Conservation (phyloP, 1,140 invertebrate genomes). For the Leptinotarsa defecta region DNA sequence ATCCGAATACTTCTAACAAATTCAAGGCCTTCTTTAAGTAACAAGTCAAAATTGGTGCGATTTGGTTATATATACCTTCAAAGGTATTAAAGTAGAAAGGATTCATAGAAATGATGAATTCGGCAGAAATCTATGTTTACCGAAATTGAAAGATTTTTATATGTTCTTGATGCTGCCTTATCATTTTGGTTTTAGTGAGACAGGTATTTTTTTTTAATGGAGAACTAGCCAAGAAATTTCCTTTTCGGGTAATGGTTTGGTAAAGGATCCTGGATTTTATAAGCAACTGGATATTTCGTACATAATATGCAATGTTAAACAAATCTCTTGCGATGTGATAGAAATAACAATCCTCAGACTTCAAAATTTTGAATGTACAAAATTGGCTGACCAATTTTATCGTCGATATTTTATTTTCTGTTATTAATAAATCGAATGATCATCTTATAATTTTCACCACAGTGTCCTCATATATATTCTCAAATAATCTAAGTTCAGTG, state of each 20-base stretch:
- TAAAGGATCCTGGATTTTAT: background rate
- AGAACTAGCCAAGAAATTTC: background rate
- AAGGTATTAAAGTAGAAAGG: constrained; percentile 10
- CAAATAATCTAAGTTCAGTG: background rate
- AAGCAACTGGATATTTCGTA: background rate
- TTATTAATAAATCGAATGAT: background rate
- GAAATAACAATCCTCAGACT: constrained; percentile 18
- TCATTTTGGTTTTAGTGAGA: background rate
- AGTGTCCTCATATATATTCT: constrained; percentile 1
- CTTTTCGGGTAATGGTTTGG: constrained; percentile 8
- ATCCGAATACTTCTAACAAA: constrained; percentile 29
- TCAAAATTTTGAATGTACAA: background rate
- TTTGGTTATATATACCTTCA: constrained; percentile 18
- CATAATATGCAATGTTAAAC: background rate
- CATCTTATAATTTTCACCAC: constrained; percentile 6
- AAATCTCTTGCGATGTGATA: background rate
- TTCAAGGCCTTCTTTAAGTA: constrained; percentile 29
- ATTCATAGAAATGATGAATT: constrained; percentile 10
- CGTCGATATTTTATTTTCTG: constrained; percentile 8
- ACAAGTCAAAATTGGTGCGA: constrained; percentile 20
- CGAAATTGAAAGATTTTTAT: constrained; percentile 8
- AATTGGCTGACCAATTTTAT: constrained; percentile 16
- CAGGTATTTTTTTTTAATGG: background rate
- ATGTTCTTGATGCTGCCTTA: background rate
- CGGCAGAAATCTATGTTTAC: constrained; percentile 15